Evolutionary conservation across 92 coral and sea anemone genomes (phyloP), one percentile per base, ranked within the genome.

Genomic region (Parazoanthus atlanticus): DNA sequence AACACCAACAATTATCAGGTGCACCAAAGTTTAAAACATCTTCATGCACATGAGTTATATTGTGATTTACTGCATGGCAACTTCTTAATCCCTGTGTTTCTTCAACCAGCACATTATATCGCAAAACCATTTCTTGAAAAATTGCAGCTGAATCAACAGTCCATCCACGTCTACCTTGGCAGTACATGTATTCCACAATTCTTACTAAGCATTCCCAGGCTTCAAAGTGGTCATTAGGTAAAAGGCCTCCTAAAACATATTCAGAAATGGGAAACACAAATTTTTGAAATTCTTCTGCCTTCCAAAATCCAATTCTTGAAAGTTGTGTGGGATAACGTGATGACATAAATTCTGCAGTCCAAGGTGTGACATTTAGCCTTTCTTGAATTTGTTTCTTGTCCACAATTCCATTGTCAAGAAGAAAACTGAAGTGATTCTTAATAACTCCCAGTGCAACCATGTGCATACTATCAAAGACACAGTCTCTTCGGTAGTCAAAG

Each of bases 381-480:
- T 71, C 81, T 30, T 74, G 88, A 38, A 89, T 78, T 47, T 76
- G 70, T 73, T 82, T 79, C 83, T 71, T 81, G 80, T 87, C 49
- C 81, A 85, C 33, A 82, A 78, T 30, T 38, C 58, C 76, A 90
- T 78, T 85, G 17, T 74, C 61, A 34, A 78, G 82, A 34, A 88
- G 74, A 58, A 41, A 41, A 12, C 66, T 89, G 32, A 80, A 29
- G 46, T 86, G 86, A 29, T 77, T 89, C 71, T 89, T 89, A 23
- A 85, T 82, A 26, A 86, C 67, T 77, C 89, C 89, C 19, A 85
- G 80, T 5, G 89, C 86, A 41, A 79, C 65, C n/a, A 88, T 83
- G 82, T 91, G 93, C 93, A 91, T 91, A 34, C 29, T 80, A 91
- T 88, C 91, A 91, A 91, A 91, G 8, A 91, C 91, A 40, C 84